Percentiles rank a stretch among this genome's conserved stretches.
Evolutionary conservation across 2,797 vertebrate species (phyloP).

Genomic region (Sebastes trivittatus): DNA sequence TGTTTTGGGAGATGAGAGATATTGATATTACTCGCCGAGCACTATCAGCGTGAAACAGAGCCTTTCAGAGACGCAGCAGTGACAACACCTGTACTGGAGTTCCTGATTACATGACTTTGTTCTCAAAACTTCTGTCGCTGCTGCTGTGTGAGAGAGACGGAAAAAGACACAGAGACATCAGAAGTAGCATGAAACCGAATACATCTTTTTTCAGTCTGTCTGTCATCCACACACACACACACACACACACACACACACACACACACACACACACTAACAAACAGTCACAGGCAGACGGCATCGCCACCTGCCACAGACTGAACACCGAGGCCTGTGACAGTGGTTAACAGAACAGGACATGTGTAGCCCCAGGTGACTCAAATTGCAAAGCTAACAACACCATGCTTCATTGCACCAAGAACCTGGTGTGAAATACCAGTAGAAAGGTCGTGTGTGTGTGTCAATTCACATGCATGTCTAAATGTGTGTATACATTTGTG

Average conservation of each 20-base stretch:
- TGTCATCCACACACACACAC: not conserved
- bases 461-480: constrained; percentile 18
- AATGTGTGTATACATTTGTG: constrained; percentile 24
- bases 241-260: not conserved
- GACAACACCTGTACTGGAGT: constrained; percentile 61
- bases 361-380: constrained; percentile 75
- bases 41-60: constrained; percentile 60
- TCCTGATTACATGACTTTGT: constrained; percentile 57
- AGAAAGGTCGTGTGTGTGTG: constrained; percentile 34
- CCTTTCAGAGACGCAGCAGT: constrained; percentile 48
- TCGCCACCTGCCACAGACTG: constrained; percentile 67
- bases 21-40: constrained; percentile 58
- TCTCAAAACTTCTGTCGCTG: constrained; percentile 28
- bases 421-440: constrained; percentile 56
- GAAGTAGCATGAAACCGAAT: constrained; percentile 13
- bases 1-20: constrained; percentile 72
- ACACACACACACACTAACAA: constrained; percentile 7
- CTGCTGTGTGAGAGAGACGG: not conserved
- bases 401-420: constrained; percentile 69
- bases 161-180: constrained; percentile 8
- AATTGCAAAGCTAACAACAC: constrained; percentile 74
- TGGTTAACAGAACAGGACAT: constrained; percentile 73
- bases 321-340: constrained; percentile 51
- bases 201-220: constrained; percentile 23
- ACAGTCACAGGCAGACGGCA: constrained; percentile 27